These are phyloP conservation scores for Ivindomyrus marchei DNA, from an alignment of 2,113 vertebrate species.

Conservation along the genomic window DNA sequence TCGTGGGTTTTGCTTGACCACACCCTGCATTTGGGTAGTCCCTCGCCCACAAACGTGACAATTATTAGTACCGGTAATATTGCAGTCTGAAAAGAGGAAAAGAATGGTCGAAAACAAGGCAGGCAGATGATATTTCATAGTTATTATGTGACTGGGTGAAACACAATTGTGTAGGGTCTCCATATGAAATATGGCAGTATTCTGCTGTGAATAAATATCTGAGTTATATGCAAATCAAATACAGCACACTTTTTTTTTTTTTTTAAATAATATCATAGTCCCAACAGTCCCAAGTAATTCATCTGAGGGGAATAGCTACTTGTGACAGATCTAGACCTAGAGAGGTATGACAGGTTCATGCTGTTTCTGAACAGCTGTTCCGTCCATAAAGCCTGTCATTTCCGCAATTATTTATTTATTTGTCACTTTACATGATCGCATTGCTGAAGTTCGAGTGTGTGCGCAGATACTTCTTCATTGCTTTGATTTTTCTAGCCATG, in stretches of 20 bases:
- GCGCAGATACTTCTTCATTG: neutral
- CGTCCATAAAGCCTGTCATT: conserved; percentile 3
- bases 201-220: neutral
- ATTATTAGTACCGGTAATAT: neutral
- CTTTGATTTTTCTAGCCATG: neutral
- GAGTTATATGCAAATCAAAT: conserved; percentile 6
- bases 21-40: no score
- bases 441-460: neutral
- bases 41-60: no score
- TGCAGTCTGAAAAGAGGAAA: neutral
- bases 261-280: neutral
- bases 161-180: neutral
- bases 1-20: no score
- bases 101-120: neutral
- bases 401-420: conserved; percentile 11
- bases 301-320: neutral
- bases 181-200: neutral
- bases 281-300: neutral
- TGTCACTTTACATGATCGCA: neutral
- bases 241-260: neutral
- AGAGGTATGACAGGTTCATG: conserved; percentile 1
- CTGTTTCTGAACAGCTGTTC: conserved; percentile 16
- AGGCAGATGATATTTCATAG: neutral
- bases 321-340: conserved; percentile 8
- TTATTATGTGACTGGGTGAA: neutral